Conservation (phyloP, 2,797 vertebrate genomes). For the Artibeus lituratus region DNA sequence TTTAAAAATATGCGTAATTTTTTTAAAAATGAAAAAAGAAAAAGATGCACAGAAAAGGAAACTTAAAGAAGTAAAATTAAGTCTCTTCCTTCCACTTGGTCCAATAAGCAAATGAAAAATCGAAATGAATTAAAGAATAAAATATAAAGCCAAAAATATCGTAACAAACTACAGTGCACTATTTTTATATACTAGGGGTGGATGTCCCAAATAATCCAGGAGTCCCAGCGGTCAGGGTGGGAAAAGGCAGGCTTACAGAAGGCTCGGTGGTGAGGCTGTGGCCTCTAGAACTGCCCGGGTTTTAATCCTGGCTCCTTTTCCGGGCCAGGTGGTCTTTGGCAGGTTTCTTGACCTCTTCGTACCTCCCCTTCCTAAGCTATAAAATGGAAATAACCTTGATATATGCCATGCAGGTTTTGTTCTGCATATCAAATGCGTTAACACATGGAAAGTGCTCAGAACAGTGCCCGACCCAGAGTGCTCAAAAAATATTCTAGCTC, state of each 20-base stretch:
- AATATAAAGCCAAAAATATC: not conserved
- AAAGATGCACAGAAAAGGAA: not conserved
- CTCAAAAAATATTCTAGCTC: not conserved
- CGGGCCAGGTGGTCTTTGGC: not conserved
- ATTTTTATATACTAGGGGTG: not conserved
- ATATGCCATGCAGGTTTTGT: not conserved
- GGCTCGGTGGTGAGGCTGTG: not conserved
- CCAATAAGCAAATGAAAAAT: slow-evolving; percentile 13
- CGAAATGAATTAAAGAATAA: not conserved
- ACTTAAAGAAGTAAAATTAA: not conserved
- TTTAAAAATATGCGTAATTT: not conserved
- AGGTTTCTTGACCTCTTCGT: not conserved
- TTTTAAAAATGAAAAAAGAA: slow-evolving; percentile 12
- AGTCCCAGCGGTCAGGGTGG: not conserved
- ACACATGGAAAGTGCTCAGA: not conserved
- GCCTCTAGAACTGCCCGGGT: not conserved
- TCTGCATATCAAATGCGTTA: not conserved
- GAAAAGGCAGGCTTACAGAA: not conserved
- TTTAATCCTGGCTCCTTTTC: not conserved
- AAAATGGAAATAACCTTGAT: not conserved
- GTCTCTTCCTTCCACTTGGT: not conserved
- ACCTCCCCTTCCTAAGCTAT: not conserved
- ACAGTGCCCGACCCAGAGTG: not conserved
- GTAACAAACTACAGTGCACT: not conserved
- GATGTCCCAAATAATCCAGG: not conserved